These are phyloP conservation scores for Zaprionus camerounensis DNA, from an alignment of 1,140 invertebrate genomes.

Conservation along the genomic window DNA sequence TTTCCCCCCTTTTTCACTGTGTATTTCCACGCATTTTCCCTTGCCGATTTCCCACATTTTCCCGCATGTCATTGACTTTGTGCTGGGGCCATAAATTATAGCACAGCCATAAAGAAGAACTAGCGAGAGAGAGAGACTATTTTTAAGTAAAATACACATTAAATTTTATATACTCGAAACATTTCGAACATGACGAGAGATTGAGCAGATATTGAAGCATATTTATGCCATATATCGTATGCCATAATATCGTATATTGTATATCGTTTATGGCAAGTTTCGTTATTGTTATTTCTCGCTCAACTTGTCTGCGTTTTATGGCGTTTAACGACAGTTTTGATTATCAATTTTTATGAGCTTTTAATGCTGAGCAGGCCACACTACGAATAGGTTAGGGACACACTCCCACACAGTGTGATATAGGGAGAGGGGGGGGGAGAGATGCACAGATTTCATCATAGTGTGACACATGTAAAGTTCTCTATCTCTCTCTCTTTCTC, in stretches of 20 bases:
- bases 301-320: conserved; percentile 40
- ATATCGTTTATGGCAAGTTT: conserved; percentile 50
- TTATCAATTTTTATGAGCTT: conserved; percentile 48
- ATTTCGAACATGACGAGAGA: neutral
- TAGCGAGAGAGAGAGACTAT: conserved; percentile 31
- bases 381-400: conserved; percentile 20
- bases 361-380: conserved; percentile 30
- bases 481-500: too few species aligned
- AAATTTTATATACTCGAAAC: conserved; percentile 37
- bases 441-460: conserved; percentile 48
- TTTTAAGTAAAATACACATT: conserved; percentile 45
- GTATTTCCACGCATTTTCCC: neutral
- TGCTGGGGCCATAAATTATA: conserved; percentile 44
- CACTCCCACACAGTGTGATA: neutral
- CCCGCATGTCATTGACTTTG: conserved; percentile 59
- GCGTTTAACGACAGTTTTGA: conserved; percentile 53
- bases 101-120: conserved; percentile 36
- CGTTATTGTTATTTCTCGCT: conserved; percentile 5
- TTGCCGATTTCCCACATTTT: neutral
- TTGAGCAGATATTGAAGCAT: conserved; percentile 15
- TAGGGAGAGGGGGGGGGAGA: neutral
- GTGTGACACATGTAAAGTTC: conserved; percentile 27
- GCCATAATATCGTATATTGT: too few species aligned
- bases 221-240: neutral
- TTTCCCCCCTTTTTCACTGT: neutral